phyloP scores from a whole-genome alignment of 1,140 invertebrate species.

The Rhopalosiphum maidis region DNA sequence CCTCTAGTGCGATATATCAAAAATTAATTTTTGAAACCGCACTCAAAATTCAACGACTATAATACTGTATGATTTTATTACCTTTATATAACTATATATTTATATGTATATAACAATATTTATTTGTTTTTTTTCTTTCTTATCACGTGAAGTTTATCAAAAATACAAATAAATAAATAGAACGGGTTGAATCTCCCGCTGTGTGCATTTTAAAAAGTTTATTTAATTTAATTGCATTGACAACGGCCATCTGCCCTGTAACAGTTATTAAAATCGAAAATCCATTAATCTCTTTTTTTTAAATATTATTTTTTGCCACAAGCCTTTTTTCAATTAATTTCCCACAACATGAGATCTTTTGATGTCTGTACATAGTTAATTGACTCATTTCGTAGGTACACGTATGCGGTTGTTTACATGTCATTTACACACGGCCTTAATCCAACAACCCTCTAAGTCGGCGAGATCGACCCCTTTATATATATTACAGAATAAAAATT shows the following conservation, averaged over 20 bases:
- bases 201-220: neutral
- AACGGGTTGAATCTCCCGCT: neutral
- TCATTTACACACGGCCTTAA: conserved; percentile 43
- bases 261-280: conserved; percentile 22
- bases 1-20: neutral
- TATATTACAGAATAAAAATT: conserved; percentile 18
- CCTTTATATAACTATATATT: neutral
- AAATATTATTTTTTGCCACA: neutral
- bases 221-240: neutral
- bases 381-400: conserved; percentile 52
- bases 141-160: neutral
- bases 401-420: conserved; percentile 39
- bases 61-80: neutral
- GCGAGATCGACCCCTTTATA: neutral
- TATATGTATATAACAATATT: neutral
- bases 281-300: neutral
- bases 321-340: conserved; percentile 15
- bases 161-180: neutral
- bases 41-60: neutral
- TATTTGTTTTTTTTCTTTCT: neutral
- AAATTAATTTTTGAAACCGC: neutral
- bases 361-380: conserved; percentile 52
- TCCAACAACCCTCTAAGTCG: conserved; percentile 34
- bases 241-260: neutral
- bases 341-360: conserved; percentile 17